Evolutionary conservation across 2,797 vertebrate genomes (phyloP).

Genomic region (Poecilia velifera): DNA sequence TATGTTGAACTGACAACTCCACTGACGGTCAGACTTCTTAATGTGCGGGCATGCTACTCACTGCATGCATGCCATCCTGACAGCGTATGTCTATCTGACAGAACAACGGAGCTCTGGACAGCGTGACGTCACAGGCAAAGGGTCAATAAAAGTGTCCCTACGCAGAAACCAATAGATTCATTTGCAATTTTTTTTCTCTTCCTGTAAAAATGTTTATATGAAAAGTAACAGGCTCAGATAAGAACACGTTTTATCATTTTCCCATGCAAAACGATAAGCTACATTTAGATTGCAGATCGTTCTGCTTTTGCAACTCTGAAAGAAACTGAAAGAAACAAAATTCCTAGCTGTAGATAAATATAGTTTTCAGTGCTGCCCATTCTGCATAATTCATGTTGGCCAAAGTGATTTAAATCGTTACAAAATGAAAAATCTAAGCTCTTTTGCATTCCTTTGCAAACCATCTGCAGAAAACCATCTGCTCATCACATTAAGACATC

Average conservation of each 20-base stretch:
- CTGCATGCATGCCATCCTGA: too few species aligned
- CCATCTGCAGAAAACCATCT: not conserved
- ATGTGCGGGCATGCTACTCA: too few species aligned
- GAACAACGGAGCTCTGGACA: too few species aligned
- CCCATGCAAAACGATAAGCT: conserved; percentile 38
- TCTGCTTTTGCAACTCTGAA: conserved; percentile 24
- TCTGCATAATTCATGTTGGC: not conserved
- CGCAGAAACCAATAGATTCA: not conserved
- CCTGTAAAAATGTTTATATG: conserved; percentile 24
- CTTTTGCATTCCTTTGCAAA: conserved; percentile 7
- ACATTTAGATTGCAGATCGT: conserved; percentile 30
- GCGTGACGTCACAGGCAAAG: too few species aligned
- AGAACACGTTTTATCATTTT: conserved; percentile 32
- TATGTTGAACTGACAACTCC: too few species aligned
- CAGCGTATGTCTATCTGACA: too few species aligned
- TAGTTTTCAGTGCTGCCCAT: conserved; percentile 10
- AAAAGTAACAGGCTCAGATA: conserved; percentile 24
- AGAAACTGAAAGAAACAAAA: conserved; percentile 16
- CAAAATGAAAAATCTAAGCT: not conserved
- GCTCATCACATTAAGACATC: conserved; percentile 2
- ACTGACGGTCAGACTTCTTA: too few species aligned
- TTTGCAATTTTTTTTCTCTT: conserved; percentile 10
- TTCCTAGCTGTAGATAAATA: not conserved
- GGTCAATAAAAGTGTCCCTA: conserved; percentile 7
- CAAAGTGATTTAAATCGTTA: not conserved